Evolutionary conservation across 2,113 vertebrate species (phyloP).

Genomic region (Spilogale gracilis): DNA sequence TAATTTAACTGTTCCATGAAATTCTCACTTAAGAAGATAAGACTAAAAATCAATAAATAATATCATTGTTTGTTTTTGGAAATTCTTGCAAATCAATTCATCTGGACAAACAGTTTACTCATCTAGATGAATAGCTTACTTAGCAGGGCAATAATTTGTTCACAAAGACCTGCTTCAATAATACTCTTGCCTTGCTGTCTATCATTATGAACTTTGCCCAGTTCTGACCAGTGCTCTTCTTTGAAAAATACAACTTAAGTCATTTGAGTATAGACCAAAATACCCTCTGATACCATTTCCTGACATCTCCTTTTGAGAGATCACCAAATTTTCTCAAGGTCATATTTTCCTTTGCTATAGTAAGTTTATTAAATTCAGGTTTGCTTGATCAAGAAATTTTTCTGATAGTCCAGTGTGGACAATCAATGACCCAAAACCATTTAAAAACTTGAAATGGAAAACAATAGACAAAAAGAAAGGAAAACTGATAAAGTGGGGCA

Average conservation of each 20-base stretch:
- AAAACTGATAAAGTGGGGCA: background rate
- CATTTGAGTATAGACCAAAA: background rate
- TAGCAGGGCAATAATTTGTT: background rate
- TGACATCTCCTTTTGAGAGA: background rate
- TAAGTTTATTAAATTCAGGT: constrained; percentile 14
- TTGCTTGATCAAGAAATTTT: background rate
- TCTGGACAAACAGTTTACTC: constrained; percentile 3
- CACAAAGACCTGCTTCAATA: background rate
- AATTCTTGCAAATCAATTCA: constrained; percentile 43
- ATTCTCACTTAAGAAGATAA: constrained; percentile 14
- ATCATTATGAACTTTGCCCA: background rate
- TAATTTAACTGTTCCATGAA: constrained; percentile 45
- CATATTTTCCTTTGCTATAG: background rate
- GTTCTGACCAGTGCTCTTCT: background rate
- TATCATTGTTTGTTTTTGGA: constrained; percentile 24
- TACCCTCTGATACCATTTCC: background rate
- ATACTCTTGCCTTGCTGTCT: background rate
- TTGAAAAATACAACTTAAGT: background rate
- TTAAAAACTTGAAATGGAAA: background rate
- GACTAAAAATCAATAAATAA: constrained; percentile 52
- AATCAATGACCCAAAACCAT: background rate
- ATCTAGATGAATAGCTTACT: background rate
- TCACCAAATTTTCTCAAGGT: background rate
- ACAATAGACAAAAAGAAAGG: background rate
- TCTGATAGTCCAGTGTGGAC: background rate